Conservation (phyloP, 1,140 invertebrate species). For the Phymorhynchus buccinoides region DNA sequence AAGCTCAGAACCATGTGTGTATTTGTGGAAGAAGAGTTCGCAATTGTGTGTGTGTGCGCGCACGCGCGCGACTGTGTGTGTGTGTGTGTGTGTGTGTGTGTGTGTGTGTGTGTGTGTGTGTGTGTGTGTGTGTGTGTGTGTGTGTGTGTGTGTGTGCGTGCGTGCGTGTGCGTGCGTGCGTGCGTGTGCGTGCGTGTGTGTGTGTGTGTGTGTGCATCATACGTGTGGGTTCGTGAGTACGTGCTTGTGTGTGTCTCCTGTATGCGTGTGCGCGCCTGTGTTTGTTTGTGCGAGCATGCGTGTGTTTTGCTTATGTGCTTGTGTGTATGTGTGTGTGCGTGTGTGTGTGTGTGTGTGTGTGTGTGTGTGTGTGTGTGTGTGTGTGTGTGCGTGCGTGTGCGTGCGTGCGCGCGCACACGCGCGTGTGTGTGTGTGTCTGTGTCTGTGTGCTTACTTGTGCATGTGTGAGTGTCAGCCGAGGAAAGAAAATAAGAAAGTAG, state of each 20-base stretch:
- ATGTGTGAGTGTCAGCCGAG: too few species aligned
- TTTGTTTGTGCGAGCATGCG: neutral
- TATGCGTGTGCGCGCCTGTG: neutral
- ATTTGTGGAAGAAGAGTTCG: neutral
- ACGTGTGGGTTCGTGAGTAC: neutral
- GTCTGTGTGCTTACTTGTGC: neutral
- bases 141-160: neutral
- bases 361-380: slow-evolving; percentile 22
- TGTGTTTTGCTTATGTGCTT: neutral
- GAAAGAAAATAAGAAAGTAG: too few species aligned
- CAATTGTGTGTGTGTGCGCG: neutral
- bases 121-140: neutral
- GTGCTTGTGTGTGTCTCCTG: neutral
- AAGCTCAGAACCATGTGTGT: neutral
- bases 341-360: slow-evolving; percentile 22
- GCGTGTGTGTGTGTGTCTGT: neutral
- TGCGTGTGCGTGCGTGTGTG: neutral
- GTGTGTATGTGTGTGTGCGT: neutral
- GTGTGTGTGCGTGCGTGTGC: neutral
- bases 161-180: neutral
- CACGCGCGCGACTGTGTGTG: neutral
- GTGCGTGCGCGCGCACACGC: neutral
- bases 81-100: slow-evolving; percentile 8
- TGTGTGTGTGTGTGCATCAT: neutral
- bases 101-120: neutral